Base-by-base conservation (phyloP, 2,888 invertebrate species). In the Eudasyphora cyanicolor region DNA sequence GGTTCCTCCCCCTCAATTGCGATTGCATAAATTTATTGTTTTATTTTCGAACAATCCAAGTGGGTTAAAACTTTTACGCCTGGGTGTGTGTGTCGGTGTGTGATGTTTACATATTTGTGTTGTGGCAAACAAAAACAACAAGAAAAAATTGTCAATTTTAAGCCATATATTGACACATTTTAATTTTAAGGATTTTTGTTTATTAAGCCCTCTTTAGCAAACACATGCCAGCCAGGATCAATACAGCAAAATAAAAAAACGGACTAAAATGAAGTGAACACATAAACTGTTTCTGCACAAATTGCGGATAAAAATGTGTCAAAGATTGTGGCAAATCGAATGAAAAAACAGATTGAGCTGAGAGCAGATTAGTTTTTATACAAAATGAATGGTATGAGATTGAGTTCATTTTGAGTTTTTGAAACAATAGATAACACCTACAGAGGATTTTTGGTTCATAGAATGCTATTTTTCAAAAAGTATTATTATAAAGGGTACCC, bases 81-180 rank as follows among this genome's bases (percentile, higher is more conserved):
- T 17, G 19, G 17, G 35, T 29, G 38, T 21, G 10, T 35, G 12
- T 57, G 27, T 62, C 17, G 57, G 51, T 70, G 24, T 71, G 21
- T 70, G n/a, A n/a, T n/a, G 54, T 74, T 60, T 62, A 64, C 62
- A n/a, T n/a, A n/a, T n/a, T n/a, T n/a, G n/a, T 32, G 21, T 19
- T 12, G 29, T 35, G 17, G 38, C 38, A 38, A 54, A 35, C 45
- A 27, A 69, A 24, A 24, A 29, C 35, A 62, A 24, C 57, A 27
- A 76, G 12, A 69, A 73, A 78, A 82, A 69, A 29, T 64, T 29
- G 67, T 19, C 35, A 67, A 67, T 73, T 81, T 84, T 84, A 84
- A 84, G 78, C 84, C 84, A 78, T 84, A 67, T 81, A 84, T 84
- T 84, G 84, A 84, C 84, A 84, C 84, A 84, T 84, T 84, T 84